Evolutionary conservation across 2,888 invertebrate species (phyloP), one percentile per base, ranked within the genome.

Genomic region (Chymomyza caudatula): DNA sequence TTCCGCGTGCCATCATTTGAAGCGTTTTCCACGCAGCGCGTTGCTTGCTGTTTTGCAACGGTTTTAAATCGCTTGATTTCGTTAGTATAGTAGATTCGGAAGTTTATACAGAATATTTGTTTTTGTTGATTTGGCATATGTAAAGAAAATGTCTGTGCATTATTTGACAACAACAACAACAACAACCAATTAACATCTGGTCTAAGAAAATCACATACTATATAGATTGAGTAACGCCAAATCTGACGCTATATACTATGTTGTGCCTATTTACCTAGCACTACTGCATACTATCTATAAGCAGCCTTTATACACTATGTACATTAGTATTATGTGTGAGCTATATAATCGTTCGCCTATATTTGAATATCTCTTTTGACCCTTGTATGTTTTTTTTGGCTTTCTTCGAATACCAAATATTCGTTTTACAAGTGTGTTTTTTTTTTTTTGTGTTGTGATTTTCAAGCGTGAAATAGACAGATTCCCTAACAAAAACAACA

Each of bases 1-100:
- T 70, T 73, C 69, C 74, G 74, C 60, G 74, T 64, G 75, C 69
- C 61, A 73, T 72, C 74, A 73, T 56, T 67, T 60, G 64, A 56
- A 74, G 61, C 69, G 76, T 54, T 60, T 63, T 61, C 75, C 62
- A 61, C 58, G 71, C 75, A 72, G 60, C 63, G 60, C 53, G 53
- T 61, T 22, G 43, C 47, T 19, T 47, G 37, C 37, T 37, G 29
- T 11, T 37, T 37, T 25, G 25, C 5, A 25, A 0, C 29, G 29
- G 29, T 37, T 37, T 37, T 37, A 11, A 37, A 37, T 37, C 8
- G 11, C 3, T 11, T 74, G 63, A 63, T 71, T 63, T 11, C 29
- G 29, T 29, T 8, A 8, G 29, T 8, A 8, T 29, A 29, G 8
- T 29, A 29, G 2, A 4, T 29, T 29, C 11, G 29, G 8, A 37